phyloP scores from a whole-genome alignment of 2,888 invertebrate species.

The Leptarthrus brevirostris region DNA sequence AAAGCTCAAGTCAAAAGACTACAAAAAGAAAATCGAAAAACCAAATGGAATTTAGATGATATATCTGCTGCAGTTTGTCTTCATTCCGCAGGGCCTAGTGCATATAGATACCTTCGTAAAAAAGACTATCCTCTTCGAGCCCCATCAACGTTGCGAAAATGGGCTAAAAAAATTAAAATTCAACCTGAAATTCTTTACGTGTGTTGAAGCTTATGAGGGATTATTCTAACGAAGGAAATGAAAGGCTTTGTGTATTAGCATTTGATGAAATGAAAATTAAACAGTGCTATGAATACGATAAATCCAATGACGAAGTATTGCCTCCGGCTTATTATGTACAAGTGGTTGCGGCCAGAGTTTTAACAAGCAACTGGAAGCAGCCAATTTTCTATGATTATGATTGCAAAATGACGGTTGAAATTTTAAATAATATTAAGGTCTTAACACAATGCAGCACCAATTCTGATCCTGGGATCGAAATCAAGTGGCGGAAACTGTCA shows the following conservation, averaged over 20 bases:
- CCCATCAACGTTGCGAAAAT: slow-evolving; percentile 47
- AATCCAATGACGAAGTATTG: neutral
- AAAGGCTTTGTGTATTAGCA: slow-evolving; percentile 51
- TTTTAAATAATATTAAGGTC: slow-evolving; percentile 17
- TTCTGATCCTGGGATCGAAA: too few relatives aligned
- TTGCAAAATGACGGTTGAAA: slow-evolving; percentile 24
- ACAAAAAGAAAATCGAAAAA: slow-evolving; percentile 17
- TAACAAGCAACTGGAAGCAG: slow-evolving; percentile 52
- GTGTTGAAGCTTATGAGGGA: slow-evolving; percentile 37
- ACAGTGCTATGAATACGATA: slow-evolving; percentile 40
- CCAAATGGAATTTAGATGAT: slow-evolving; percentile 49
- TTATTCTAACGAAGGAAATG: slow-evolving; percentile 17
- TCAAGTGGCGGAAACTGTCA: too few relatives aligned
- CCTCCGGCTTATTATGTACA: slow-evolving; percentile 47
- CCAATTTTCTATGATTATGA: slow-evolving; percentile 52
- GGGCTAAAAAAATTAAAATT: slow-evolving; percentile 49
- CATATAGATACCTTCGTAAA: slow-evolving; percentile 43
- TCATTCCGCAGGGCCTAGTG: slow-evolving; percentile 44
- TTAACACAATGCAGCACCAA: too few relatives aligned
- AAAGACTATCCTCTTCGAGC: slow-evolving; percentile 50
- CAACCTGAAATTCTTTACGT: slow-evolving; percentile 50
- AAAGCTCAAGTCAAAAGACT: slow-evolving; percentile 50
- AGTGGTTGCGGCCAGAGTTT: slow-evolving; percentile 50
- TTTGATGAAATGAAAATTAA: slow-evolving; percentile 53
- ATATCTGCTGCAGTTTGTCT: slow-evolving; percentile 49